Conservation (phyloP, 2,113 vertebrate species). For the Chiloscyllium plagiosum region DNA sequence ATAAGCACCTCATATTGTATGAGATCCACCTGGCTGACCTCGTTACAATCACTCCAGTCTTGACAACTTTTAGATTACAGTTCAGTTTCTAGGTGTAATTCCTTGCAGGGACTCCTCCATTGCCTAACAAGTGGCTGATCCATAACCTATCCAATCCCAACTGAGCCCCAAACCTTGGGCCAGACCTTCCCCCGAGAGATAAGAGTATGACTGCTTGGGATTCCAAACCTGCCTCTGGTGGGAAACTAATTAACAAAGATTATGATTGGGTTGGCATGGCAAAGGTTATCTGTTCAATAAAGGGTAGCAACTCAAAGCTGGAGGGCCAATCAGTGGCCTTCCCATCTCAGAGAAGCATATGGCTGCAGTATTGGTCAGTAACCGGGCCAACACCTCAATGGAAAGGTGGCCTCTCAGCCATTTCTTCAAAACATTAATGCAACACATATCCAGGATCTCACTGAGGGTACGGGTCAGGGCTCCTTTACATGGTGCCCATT, state of each 20-base stretch:
- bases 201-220: not conserved
- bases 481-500: not conserved
- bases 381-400: not conserved
- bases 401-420: not conserved
- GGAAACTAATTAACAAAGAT: not conserved
- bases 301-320: not conserved
- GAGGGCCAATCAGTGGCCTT: too few species aligned
- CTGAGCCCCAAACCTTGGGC: not conserved
- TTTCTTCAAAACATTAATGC: not conserved
- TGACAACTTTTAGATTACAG: not conserved
- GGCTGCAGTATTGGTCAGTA: not conserved
- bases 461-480: not conserved
- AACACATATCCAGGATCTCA: not conserved
- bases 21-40: too few species aligned
- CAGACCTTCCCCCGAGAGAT: not conserved
- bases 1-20: too few species aligned
- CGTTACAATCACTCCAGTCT: not conserved
- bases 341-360: not conserved
- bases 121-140: not conserved
- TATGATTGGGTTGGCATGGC: too few species aligned
- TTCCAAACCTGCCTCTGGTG: not conserved
- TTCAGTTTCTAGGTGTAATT: not conserved
- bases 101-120: not conserved
- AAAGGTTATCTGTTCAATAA: not conserved
- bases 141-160: not conserved